Evolutionary conservation across 2,113 vertebrate species (phyloP).

Genomic region (Nycticorax nycticorax): DNA sequence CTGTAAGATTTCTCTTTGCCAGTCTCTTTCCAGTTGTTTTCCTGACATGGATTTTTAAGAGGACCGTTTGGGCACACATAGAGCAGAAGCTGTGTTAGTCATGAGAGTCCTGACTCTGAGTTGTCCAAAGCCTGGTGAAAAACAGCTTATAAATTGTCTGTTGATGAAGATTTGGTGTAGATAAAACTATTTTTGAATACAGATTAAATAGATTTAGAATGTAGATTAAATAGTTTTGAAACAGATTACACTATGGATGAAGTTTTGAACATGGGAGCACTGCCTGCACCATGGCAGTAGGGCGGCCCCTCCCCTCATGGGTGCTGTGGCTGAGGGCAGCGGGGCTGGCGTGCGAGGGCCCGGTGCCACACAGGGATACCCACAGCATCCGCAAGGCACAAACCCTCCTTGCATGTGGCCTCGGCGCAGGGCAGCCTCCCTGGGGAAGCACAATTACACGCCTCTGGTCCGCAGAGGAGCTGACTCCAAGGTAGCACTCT

Average conservation of each 20-base stretch:
- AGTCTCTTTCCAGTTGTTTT: neutral
- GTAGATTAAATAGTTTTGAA: neutral
- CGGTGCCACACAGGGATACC: neutral
- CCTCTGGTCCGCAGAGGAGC: neutral
- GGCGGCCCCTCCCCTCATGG: fast-evolving
- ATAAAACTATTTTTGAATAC: neutral
- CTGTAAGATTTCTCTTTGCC: no score
- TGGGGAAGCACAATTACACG: neutral
- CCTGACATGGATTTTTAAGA: neutral
- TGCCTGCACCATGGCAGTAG: neutral
- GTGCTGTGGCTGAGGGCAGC: no score
- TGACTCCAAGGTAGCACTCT: neutral
- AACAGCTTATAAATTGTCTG: neutral
- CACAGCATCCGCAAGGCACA: neutral
- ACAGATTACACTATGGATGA: fast-evolving
- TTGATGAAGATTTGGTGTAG: neutral
- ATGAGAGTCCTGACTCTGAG: neutral
- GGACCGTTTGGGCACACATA: neutral
- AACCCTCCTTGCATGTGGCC: no score
- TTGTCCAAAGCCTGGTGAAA: neutral
- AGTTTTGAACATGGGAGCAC: neutral
- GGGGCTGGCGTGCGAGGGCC: no score
- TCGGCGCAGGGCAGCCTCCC: neutral
- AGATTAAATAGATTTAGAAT: neutral
- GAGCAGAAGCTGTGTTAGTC: neutral